These are phyloP conservation scores for Polymixis lichenea DNA, from an alignment of 2,888 invertebrate genomes.

Conservation along the genomic window DNA sequence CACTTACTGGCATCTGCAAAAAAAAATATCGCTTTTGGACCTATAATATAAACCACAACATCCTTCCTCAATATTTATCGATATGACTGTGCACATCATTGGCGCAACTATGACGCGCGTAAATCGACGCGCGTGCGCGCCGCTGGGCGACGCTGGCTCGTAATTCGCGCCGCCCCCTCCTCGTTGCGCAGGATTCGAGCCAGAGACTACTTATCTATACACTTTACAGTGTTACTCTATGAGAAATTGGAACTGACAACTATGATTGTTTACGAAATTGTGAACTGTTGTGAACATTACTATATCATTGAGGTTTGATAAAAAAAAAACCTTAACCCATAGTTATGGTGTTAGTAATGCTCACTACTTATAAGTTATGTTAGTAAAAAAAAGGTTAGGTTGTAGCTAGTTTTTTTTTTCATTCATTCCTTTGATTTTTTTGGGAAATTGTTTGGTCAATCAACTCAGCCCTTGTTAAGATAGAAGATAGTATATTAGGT, in stretches of 20 bases:
- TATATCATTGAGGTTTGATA: constrained; percentile 5
- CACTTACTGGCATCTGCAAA: neutral
- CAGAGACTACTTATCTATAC: constrained; percentile 64
- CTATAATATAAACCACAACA: too few species aligned
- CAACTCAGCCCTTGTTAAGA: too few species aligned
- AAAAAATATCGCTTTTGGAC: too few species aligned
- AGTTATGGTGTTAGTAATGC: too few species aligned
- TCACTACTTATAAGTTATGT: too few species aligned
- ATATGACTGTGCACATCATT: constrained; percentile 69
- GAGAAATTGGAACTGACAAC: constrained; percentile 50
- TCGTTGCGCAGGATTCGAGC: constrained; percentile 61
- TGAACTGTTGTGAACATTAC: neutral
- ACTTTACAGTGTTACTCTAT: constrained; percentile 42
- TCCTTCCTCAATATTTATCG: constrained; percentile 40
- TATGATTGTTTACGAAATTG: constrained; percentile 59
- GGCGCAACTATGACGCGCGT: constrained; percentile 82
- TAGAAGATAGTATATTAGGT: too few species aligned
- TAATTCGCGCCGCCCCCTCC: constrained; percentile 85
- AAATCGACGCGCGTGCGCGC: constrained; percentile 90
- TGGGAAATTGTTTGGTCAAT: neutral
- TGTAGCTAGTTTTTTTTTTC: too few species aligned
- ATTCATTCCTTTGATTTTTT: too few species aligned
- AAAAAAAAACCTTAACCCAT: too few species aligned
- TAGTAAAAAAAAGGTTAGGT: too few species aligned
- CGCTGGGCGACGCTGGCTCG: constrained; percentile 83